Evolutionary conservation across 2,113 vertebrate species (phyloP).

Genomic region (Chionomys nivalis): DNA sequence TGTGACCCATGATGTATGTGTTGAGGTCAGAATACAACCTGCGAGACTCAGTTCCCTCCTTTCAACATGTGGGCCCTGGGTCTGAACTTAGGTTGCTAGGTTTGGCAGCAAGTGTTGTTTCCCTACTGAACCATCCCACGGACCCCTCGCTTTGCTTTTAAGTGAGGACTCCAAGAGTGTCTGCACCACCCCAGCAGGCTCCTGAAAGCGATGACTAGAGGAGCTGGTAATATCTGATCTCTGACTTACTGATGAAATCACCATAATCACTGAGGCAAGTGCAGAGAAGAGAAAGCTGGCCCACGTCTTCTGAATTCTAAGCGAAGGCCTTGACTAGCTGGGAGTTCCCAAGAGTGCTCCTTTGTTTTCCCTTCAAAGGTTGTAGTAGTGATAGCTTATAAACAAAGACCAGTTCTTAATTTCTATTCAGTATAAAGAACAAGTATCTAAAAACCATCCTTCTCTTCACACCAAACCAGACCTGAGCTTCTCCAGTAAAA

Average conservation of each 20-base stretch:
- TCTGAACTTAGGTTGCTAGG: not conserved
- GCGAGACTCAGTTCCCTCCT: not conserved
- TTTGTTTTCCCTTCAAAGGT: not conserved
- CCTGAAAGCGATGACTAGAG: not conserved
- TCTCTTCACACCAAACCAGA: not conserved
- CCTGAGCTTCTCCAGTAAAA: not conserved
- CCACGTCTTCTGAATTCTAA: constrained; percentile 17
- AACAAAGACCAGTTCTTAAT: constrained; percentile 31
- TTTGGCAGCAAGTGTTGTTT: not conserved
- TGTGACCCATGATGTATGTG: not conserved
- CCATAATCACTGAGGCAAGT: not conserved
- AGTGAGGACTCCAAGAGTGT: not conserved
- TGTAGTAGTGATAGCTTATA: constrained; percentile 12
- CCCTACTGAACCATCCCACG: too few relatives aligned
- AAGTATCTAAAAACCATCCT: not conserved
- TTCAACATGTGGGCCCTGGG: not conserved
- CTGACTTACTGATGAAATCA: not conserved
- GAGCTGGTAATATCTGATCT: not conserved
- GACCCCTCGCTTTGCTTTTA: not conserved
- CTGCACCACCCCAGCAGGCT: not conserved
- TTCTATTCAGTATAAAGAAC: not conserved
- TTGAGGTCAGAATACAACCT: not conserved
- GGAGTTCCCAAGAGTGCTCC: not conserved
- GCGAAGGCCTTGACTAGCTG: not conserved
- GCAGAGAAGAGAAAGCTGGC: not conserved